Base-by-base conservation (phyloP, 2,888 invertebrate genomes). In the Rhagonycha lutea region DNA sequence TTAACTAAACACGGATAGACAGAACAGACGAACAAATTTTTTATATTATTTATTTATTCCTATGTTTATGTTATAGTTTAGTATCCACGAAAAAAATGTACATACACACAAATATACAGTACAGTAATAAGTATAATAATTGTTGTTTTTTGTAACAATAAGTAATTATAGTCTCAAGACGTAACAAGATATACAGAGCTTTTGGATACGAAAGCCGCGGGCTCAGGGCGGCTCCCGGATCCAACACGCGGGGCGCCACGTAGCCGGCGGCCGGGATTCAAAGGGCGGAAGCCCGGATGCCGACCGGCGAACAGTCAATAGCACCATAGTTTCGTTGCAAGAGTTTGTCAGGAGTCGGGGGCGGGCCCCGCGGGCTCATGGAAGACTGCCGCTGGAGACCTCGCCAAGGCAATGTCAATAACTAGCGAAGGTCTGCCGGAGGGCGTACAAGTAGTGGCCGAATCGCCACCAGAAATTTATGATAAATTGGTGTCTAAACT, bases 241-340 rank as follows among this genome's bases (percentile, higher is more conserved):
- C 81, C 82, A 80, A 78, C 81, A 61, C 83, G 83, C 84, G 84
- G 84, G 84, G 83, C 83, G 71, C 78, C 73, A 81, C 79, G 75
- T 73, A 78, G 79, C 82, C 80, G 78, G 73, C 70, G 73, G 68
- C 73, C 68, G 78, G 78, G 75, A 69, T 72, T 75, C 76, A 63
- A 71, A 73, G 71, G 72, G 69, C 65, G 68, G 74, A 78, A 69
- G 70, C 78, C 79, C 76, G 77, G 75, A 65, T 74, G 78, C 75
- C 83, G 82, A 81, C 83, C 83, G 77, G 80, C 83, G 81, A 85
- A 83, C 85, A 85, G 86, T 86, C 86, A 83, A 85, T 87, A 88
- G 88, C 87, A 88, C 87, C 87, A 87, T 86, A 85, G 86, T 83
- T 87, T 87, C 87, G 88, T 88, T 87, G 87, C 87, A 87, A 84